Evolutionary conservation across 2,113 vertebrate genomes (phyloP), one percentile per base, ranked within the genome.

Genomic region (Poeciliopsis prolifica): DNA sequence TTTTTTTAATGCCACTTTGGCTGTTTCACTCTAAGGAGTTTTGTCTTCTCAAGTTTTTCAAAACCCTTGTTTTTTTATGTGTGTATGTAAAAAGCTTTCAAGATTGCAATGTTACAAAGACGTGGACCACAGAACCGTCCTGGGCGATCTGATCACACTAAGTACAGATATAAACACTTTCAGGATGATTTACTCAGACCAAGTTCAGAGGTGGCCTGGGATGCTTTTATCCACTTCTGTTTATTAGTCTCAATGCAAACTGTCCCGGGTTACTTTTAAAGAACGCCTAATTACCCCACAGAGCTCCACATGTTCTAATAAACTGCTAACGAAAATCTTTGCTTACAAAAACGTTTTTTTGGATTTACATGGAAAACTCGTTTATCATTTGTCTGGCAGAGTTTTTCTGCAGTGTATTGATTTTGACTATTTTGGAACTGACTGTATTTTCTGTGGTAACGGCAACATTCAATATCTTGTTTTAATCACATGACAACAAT

Each of bases 111-210:
- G 17, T 58, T 58, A 2, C 17, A 48, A 48, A 48, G 44, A 48
- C 2, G 17, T 17, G 44, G 24, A 58, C 24, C 24, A 3, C 8
- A 10, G 24, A 58, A 58, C 51, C 19, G 24, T 58, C 51, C 51
- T 58, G 51, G 51, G 51, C 2, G 22, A 58, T 58, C 51, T 24
- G 51, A 58, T 58, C 51, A 24, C 51, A 58, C 51, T n/a, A n/a
- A 58, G 51, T n/a, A 58, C 51, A 58, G 22, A 58, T n/a, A 58
- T 58, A 58, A 58, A 58, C 51, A 58, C 51, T 58, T 58, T 58
- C 51, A 58, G 51, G 51, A 58, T 58, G 51, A 58, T 58, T 58
- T n/a, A n/a, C 22, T 58, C 22, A 58, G 51, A 11, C 51, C 51
- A n/a, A n/a, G 51, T 58, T 58, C 51, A 58, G 51, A 58, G 51